A percentile compares a stretch with the other conserved stretches of the same genome.
Conservation (phyloP, 2,113 vertebrate genomes). For the Taxidea taxus region DNA sequence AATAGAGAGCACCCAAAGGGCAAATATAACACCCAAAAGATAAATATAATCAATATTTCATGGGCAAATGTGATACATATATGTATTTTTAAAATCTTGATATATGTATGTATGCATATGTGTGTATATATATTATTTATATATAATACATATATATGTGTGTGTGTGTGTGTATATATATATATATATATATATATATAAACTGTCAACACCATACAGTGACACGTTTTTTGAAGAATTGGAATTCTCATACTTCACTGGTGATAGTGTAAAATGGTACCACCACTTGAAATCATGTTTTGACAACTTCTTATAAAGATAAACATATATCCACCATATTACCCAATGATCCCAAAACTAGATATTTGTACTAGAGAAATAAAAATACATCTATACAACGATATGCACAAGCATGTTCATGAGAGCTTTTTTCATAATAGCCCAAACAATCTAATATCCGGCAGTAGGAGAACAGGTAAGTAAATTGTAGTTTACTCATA, state of each 20-base stretch:
- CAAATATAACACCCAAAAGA: not conserved
- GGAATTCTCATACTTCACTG: not conserved
- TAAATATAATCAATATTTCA: not conserved
- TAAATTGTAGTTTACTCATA: not conserved
- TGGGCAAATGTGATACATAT: not conserved
- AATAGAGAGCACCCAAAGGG: not conserved
- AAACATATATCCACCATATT: not conserved
- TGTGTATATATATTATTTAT: too few species aligned
- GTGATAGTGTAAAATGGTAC: not conserved
- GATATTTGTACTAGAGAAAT: not conserved
- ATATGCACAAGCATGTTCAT: not conserved
- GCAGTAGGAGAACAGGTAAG: not conserved
- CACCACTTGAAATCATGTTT: not conserved
- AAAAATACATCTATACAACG: not conserved
- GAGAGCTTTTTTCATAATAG: not conserved
- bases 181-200: not conserved
- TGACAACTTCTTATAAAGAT: not conserved
- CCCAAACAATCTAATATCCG: not conserved
- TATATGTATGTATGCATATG: not conserved
- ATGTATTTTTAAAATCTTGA: not conserved
- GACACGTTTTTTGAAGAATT: not conserved
- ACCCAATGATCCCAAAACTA: not conserved
- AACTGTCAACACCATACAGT: not conserved
- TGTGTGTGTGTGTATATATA: too few species aligned
- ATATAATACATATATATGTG: too few species aligned